Evolutionary conservation across 2,888 invertebrate genomes (phyloP), one percentile per base, ranked within the genome.

Genomic region (Oscheius myriophilus): DNA sequence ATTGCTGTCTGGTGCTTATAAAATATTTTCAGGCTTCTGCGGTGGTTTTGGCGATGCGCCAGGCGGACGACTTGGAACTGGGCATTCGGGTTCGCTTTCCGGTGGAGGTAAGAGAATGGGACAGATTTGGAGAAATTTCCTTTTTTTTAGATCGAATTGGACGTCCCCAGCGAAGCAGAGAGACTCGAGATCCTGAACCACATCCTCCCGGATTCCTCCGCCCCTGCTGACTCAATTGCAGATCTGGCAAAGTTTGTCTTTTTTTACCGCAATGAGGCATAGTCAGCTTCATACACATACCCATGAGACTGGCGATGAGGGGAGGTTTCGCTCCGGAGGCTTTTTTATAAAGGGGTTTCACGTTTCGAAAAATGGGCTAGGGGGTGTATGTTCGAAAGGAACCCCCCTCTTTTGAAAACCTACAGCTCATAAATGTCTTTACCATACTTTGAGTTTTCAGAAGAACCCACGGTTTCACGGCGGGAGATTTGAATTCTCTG

Each of bases 401-500:
- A n/a, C n/a, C n/a, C n/a, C n/a, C n/a, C n/a, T n/a, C n/a, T n/a
- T n/a, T n/a, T n/a, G n/a, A n/a, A n/a, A n/a, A n/a, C n/a, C n/a
- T n/a, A n/a, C n/a, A n/a, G n/a, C n/a, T n/a, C n/a, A n/a, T n/a
- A n/a, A n/a, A n/a, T n/a, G n/a, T n/a, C n/a, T n/a, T n/a, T n/a
- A n/a, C n/a, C n/a, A n/a, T n/a, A n/a, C n/a, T n/a, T 43, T 43
- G 23, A 6, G 18, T 0, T 65, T 73, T 14, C 63, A 79, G 79
- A 66, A 63, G 55, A 46, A 81, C 84, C 0, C 84, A 84, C 67
- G 84, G 84, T 21, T 84, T 81, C 73, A 84, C 84, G 0, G 84
- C 72, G 14, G 76, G 79, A 12, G 84, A 84, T 67, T 55, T 84
- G 18, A 54, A 59, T 14, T 69, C 75, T 11, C 67, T 82, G 21